Conservation (phyloP, 2,888 invertebrate species). For the Eristalis pertinax region DNA sequence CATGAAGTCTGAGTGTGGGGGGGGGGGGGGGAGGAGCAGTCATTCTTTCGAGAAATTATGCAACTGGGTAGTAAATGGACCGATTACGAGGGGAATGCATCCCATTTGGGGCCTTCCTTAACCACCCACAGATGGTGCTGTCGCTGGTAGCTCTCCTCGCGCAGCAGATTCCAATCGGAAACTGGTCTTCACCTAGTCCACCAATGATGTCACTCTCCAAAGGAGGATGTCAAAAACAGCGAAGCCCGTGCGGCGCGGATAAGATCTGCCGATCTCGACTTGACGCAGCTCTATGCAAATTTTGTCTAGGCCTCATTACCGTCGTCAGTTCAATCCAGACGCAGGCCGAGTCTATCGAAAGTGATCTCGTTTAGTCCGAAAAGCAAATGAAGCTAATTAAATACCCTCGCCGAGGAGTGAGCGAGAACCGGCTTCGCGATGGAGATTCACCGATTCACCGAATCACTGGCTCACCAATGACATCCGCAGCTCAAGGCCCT, state of each 20-base stretch:
- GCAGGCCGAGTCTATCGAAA: conserved; percentile 9
- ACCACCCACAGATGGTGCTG: too few relatives aligned
- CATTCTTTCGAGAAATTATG: not conserved
- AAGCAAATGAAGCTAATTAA: conserved; percentile 5
- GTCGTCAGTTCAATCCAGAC: not conserved
- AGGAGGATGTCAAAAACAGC: not conserved
- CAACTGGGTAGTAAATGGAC: not conserved
- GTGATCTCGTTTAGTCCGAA: conserved; percentile 24
- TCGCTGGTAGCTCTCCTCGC: too few relatives aligned
- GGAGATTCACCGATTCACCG: not conserved
- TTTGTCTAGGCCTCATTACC: not conserved
- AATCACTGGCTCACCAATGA: not conserved
- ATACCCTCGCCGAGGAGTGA: not conserved
- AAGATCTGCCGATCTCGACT: not conserved
- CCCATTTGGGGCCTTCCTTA: too few relatives aligned
- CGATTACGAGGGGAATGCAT: not conserved
- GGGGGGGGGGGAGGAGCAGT: not conserved
- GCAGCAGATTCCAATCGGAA: too few relatives aligned
- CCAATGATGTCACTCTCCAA: not conserved
- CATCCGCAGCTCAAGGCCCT: not conserved
- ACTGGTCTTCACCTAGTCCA: too few relatives aligned
- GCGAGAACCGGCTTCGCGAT: conserved; percentile 1
- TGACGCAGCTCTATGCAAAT: not conserved
- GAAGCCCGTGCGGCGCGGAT: not conserved
- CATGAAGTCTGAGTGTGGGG: not conserved